Conservation (phyloP, 2,797 vertebrate species). For the Pseudochromis fuscus region DNA sequence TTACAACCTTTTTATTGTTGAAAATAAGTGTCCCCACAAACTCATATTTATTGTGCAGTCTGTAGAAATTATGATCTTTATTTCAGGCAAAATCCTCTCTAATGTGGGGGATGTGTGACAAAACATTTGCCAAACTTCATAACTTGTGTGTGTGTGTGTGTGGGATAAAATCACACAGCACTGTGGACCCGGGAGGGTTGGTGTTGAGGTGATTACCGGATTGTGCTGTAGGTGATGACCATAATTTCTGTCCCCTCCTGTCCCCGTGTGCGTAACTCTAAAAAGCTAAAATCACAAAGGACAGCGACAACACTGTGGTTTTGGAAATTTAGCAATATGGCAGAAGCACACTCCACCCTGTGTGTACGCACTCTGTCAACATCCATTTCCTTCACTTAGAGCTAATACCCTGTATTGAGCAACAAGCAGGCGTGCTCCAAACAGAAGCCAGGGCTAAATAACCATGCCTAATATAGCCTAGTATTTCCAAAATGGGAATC, state of each 20-base stretch:
- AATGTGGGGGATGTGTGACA: no score
- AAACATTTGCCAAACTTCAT: slow-evolving; percentile 1
- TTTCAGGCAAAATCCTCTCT: background rate
- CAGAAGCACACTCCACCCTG: slow-evolving; percentile 41
- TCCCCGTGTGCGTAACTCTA: slow-evolving; percentile 13
- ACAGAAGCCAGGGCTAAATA: slow-evolving; percentile 77
- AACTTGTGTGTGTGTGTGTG: background rate
- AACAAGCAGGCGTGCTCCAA: slow-evolving; percentile 78
- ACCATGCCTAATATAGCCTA: slow-evolving; percentile 73
- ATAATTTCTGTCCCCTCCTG: slow-evolving; percentile 17
- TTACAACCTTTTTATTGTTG: background rate
- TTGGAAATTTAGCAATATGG: slow-evolving; percentile 55
- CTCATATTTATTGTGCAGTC: slow-evolving; percentile 8
- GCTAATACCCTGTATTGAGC: slow-evolving; percentile 80
- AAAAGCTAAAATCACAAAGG: slow-evolving; percentile 34
- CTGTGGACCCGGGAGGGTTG: background rate
- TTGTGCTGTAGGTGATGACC: background rate
- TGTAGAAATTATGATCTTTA: slow-evolving; percentile 19
- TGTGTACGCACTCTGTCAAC: slow-evolving; percentile 72
- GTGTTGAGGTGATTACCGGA: background rate
- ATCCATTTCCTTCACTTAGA: slow-evolving; percentile 84
- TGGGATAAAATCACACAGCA: background rate
- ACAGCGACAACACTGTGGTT: slow-evolving; percentile 15
- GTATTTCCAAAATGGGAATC: slow-evolving; percentile 73
- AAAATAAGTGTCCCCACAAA: slow-evolving; percentile 1